Percentiles rank a stretch among this genome's conserved stretches.
These are phyloP conservation scores for Microctonus brassicae DNA, from an alignment of 2,888 invertebrate species.

Conservation along the genomic window DNA sequence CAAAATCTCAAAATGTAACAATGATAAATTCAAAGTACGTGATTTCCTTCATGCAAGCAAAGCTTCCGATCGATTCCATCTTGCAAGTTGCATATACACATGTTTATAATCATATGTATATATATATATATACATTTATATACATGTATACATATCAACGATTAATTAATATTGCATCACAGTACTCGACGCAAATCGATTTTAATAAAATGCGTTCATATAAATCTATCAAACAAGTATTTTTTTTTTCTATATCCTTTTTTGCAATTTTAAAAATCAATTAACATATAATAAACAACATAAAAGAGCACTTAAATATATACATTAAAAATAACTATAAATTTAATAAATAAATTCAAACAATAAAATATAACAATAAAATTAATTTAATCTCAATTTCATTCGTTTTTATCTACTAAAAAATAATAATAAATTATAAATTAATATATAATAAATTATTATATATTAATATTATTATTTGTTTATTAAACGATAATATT, in stretches of 20 bases:
- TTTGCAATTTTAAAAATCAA: not conserved
- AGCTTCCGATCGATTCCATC: constrained; percentile 27
- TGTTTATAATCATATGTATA: too few species aligned
- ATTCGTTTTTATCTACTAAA: too few species aligned
- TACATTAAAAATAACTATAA: too few species aligned
- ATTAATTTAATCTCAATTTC: too few species aligned
- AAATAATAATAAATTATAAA: too few species aligned
- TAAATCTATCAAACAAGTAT: not conserved
- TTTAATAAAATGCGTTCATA: not conserved
- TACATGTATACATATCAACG: not conserved
- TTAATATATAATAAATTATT: too few species aligned
- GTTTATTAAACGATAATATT: not conserved
- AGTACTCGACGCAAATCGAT: constrained; percentile 21
- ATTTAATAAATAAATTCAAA: too few species aligned
- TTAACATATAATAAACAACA: not conserved
- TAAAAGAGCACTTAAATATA: not conserved
- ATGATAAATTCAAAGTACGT: constrained; percentile 14
- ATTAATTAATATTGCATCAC: constrained; percentile 16
- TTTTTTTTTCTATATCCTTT: not conserved
- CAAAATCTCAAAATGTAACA: not conserved
- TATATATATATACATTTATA: too few species aligned
- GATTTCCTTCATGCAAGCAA: constrained; percentile 27
- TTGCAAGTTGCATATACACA: too few species aligned
- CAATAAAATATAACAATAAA: too few species aligned
- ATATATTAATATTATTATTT: too few species aligned